Evolutionary conservation across 2,113 vertebrate species (phyloP).

Genomic region (Falcunculus frontatus): DNA sequence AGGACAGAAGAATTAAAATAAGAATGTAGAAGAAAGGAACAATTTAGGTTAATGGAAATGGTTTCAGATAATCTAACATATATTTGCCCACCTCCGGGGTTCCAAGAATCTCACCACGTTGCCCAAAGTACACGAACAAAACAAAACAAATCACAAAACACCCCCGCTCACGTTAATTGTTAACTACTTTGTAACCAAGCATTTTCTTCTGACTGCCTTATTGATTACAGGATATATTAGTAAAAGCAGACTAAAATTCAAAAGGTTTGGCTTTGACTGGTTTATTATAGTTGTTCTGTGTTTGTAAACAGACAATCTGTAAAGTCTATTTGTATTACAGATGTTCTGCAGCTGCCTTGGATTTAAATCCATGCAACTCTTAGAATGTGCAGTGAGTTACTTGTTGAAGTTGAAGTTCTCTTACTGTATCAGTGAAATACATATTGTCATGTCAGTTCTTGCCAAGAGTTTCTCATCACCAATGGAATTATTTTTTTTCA

Average conservation of each 20-base stretch:
- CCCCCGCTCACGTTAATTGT: neutral
- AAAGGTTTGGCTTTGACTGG: slow-evolving; percentile 62
- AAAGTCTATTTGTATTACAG: slow-evolving; percentile 62
- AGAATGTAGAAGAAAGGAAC: neutral
- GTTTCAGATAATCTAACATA: neutral
- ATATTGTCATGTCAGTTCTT: slow-evolving; percentile 76
- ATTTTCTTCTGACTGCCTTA: slow-evolving; percentile 65
- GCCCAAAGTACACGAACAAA: neutral
- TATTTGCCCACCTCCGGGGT: neutral
- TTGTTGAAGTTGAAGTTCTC: slow-evolving; percentile 68
- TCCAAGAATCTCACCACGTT: slow-evolving; percentile 34
- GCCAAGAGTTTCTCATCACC: slow-evolving; percentile 76
- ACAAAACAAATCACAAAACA: neutral
- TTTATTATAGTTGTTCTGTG: slow-evolving; percentile 57
- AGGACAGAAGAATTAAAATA: neutral
- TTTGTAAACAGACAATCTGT: slow-evolving; percentile 69
- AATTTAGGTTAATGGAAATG: neutral
- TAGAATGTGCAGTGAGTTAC: slow-evolving; percentile 72
- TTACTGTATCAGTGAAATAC: slow-evolving; percentile 77
- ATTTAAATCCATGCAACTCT: slow-evolving; percentile 65
- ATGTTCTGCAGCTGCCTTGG: slow-evolving; percentile 73
- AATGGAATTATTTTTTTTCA: slow-evolving; percentile 77
- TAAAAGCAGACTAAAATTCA: slow-evolving; percentile 52
- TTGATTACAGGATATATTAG: slow-evolving; percentile 16
- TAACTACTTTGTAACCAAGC: slow-evolving; percentile 51